Base-by-base conservation (phyloP, 2,797 vertebrate genomes). In the Sus cebifrons region DNA sequence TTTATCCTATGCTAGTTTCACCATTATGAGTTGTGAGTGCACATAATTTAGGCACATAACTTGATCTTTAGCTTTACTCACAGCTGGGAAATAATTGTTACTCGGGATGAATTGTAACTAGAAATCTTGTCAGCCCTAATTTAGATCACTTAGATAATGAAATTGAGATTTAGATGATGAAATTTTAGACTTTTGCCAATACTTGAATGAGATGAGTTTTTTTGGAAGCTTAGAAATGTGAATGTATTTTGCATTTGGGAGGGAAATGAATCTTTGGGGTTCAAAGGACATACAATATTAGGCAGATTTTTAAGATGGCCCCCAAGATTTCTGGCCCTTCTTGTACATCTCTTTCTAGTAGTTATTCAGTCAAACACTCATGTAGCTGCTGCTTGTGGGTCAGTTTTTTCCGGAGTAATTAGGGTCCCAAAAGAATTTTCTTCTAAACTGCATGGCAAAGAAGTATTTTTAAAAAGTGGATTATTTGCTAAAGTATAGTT, bases 401-500 rank as follows among this genome's bases (percentile, higher is more conserved):
- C 52, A 52, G 4, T 15, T 27, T 49, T 94, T 74, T 7, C 12
- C 49, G 18, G 91, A 44, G 13, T 56, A 58, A 67, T 83, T 71
- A 92, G 84, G 52, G 0, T 62, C 9, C 27, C 17, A 89, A 78
- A 86, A 40, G 1, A 78, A 23, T 67, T 89, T 92, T 77, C 18
- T 91, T 82, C 40, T 82, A 92, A 84, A 86, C 10, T 32, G 29
- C 7, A 71, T 73, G 23, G 4, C 1, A 64, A 91, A 83, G 44
- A 54, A 4, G 6, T 79, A 23, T 60, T 20, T 82, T 44, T 70
- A 14, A 15, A 74, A 87, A 78, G 5, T 58, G 70, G 4, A 40
- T 96, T 77, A 65, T 92, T 91, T 85, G 14, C 96, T 78, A 52
- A 85, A 49, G 71, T 64, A 88, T 25, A 60, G 7, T 85, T 77